A percentile compares a stretch with the other conserved stretches of the same genome.
phyloP scores from a whole-genome alignment of 2,113 vertebrate genomes.

The Sapayoa aenigma region DNA sequence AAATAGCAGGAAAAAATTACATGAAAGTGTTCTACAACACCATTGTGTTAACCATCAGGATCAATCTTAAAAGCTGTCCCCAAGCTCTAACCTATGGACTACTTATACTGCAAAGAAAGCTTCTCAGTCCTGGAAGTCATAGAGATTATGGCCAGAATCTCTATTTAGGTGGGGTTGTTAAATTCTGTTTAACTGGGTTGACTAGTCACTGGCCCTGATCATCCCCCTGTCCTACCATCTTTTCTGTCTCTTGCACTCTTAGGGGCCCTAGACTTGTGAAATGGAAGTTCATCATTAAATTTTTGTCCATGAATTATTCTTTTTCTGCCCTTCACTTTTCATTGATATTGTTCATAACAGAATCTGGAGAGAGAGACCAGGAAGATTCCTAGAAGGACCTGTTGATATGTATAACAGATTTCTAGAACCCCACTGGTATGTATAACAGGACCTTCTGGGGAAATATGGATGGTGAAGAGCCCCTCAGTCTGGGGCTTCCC shows the following conservation, averaged over 20 bases:
- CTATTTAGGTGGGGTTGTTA: neutral
- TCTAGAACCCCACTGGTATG: neutral
- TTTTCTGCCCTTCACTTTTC: neutral
- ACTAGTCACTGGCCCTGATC: neutral
- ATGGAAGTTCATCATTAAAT: neutral
- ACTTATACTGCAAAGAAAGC: neutral
- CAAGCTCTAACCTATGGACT: neutral
- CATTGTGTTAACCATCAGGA: neutral
- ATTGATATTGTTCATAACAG: neutral
- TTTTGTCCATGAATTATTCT: neutral
- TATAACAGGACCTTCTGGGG: neutral
- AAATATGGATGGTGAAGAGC: neutral
- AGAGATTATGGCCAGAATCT: neutral
- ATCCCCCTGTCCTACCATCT: fast-evolving
- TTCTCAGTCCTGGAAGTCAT: neutral
- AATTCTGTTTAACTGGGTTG: neutral
- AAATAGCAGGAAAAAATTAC: neutral
- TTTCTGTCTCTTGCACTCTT: neutral
- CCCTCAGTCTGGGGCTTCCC: neutral
- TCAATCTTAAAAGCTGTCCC: neutral
- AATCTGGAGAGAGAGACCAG: neutral
- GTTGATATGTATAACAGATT: neutral
- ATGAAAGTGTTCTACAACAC: neutral
- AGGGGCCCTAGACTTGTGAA: neutral
- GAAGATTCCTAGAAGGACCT: neutral